Evolutionary conservation across 2,888 invertebrate genomes (phyloP), one percentile per base, ranked within the genome.

Genomic region (Lypha dubia): DNA sequence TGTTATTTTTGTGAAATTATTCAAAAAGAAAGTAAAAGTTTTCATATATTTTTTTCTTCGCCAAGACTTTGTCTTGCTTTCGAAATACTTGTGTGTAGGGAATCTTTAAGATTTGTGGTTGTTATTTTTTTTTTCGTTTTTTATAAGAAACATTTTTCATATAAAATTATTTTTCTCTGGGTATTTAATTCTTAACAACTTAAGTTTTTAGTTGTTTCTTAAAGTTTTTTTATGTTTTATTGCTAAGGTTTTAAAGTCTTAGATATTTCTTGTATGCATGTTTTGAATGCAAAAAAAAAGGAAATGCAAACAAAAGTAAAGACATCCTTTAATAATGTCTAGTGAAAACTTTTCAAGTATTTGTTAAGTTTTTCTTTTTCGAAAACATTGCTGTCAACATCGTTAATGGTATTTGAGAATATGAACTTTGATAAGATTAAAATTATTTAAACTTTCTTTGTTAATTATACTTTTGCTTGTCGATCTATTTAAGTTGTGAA

Each of bases 1-100:
- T 68, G 67, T 77, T 68, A 51, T 77, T 67, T 63, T 46, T 49
- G 32, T 70, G 63, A 84, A 77, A 84, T 84, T 84, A 84, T 84
- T 81, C 74, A 74, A 60, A 81, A 81, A 74, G 70, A 84, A 81
- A 84, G 84, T 84, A 79, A 84, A 84, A 84, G 77, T 84, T 81
- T 76, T 74, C n/a, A 11, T 44, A 32, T 8, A 41, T 44, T 53
- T 44, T 28, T 28, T 62, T 58, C 53, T 28, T 56, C n/a, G 13
- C 11, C 7, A 62, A 53, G 28, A 51, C 13, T 71, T 73, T 80
- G 67, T 38, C 38, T 58, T 38, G 35, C 44, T 56, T 3, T n/a
- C 46, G 24, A 73, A 65, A 65, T 32, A 44, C 20, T 51, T 65
- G 49, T 63, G 46, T 73, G 32, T 49, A 71, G 73, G 28, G 73